Percentiles rank a stretch among this genome's conserved stretches.
These are phyloP conservation scores for Dendrolimus houi DNA, from an alignment of 2,888 invertebrate species.

Conservation along the genomic window DNA sequence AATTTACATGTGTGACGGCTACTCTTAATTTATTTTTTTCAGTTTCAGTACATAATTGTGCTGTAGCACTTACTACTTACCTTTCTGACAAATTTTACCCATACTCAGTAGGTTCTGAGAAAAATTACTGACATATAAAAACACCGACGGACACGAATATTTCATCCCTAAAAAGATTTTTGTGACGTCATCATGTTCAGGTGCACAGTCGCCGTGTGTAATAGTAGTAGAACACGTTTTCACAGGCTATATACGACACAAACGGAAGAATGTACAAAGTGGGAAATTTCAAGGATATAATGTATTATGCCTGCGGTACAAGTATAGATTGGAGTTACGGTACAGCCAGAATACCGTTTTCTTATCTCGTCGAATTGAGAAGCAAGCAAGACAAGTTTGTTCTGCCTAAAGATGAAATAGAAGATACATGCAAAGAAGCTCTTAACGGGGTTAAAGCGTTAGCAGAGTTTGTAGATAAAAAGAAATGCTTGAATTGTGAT, in stretches of 20 bases:
- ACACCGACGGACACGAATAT: too few species aligned
- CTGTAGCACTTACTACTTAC: too few species aligned
- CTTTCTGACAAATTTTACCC: too few species aligned
- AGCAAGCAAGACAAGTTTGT: conserved; percentile 51
- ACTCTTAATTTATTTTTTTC: too few species aligned
- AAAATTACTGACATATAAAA: too few species aligned
- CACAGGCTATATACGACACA: conserved; percentile 58
- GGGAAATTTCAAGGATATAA: conserved; percentile 61
- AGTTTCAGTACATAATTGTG: too few species aligned
- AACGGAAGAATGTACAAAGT: conserved; percentile 63
- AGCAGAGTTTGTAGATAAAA: conserved; percentile 44
- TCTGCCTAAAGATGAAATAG: conserved; percentile 49
- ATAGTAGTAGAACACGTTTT: conserved; percentile 3
- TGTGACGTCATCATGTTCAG: too few species aligned
- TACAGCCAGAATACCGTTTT: conserved; percentile 55
- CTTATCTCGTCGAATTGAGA: conserved; percentile 57
- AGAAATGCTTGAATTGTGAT: conserved; percentile 41
- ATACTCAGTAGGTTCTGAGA: too few species aligned
- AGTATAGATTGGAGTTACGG: conserved; percentile 70
- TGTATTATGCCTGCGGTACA: conserved; percentile 60
- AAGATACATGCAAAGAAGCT: conserved; percentile 49
- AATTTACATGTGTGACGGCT: too few species aligned
- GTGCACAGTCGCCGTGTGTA: too few species aligned
- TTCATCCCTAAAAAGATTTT: too few species aligned
- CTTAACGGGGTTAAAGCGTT: conserved; percentile 46